Evolutionary conservation across 2,888 invertebrate species (phyloP), one percentile per base, ranked within the genome.

Genomic region (Hemithea aestivaria): DNA sequence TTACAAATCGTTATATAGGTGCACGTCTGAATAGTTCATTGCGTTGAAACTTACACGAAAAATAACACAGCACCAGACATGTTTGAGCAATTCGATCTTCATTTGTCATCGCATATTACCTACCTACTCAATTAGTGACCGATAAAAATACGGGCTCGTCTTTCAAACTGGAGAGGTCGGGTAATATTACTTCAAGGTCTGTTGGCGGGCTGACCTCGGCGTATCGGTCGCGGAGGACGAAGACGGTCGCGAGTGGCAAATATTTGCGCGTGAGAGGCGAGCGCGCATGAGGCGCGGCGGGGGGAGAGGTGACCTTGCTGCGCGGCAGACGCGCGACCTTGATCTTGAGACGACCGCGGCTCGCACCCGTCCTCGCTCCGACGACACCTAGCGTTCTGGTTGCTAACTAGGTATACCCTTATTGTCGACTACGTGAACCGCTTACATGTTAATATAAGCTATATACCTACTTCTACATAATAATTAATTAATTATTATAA

Each of bases 271-370:
- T 52, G 53, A 53, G 57, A 58, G 57, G 58, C 58, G 53, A 53
- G 58, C 57, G 64, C 56, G 55, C 52, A 45, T 52, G 52, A 35
- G 45, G 37, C 40, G 53, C 7, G 2, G 31, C 29, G 56, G 36
- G 47, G 47, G 41, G 54, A 37, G 43, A 57, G 73, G 71, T 75
- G 80, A 82, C 83, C 84, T 83, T 82, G 83, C 78, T 68, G 70
- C 66, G 66, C 81, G 84, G 80, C 84, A 81, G 84, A 77, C 73
- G 59, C 58, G 59, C 75, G 76, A 76, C 87, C 87, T 84, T 87
- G 87, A 87, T 87, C 87, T 87, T 87, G 85, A 85, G 84, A 85
- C 87, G 87, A 84, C 85, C 87, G 84, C 75, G 64, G 52, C 41
- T 37, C 62, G 55, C 56, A 60, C 59, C 44, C 46, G 34, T 30